Percentiles rank a stretch among this genome's conserved stretches.
phyloP scores from a whole-genome alignment of 2,113 vertebrate genomes.

The Anser brachyrhynchus region DNA sequence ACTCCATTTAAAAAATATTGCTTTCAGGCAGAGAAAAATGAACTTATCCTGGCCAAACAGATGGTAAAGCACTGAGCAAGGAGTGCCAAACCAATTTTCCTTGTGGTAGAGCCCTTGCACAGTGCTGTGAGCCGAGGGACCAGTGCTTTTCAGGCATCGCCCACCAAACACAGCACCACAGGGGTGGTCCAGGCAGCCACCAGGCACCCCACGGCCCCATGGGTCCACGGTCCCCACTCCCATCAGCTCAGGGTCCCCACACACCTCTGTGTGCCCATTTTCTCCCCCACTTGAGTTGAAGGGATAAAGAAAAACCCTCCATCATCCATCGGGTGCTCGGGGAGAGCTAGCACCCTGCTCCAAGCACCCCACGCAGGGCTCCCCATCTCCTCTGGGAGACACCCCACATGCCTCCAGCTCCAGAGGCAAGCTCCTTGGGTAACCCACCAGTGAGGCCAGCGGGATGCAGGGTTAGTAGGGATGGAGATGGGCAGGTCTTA shows the following conservation, averaged over 20 bases:
- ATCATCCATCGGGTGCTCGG: rapidly evolving
- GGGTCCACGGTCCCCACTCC: background rate
- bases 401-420: background rate
- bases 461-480: background rate
- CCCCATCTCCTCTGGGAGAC: too few species aligned
- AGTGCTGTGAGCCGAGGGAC: background rate
- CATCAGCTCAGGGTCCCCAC: background rate
- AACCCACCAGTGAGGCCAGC: background rate
- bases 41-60: background rate
- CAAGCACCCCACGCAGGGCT: background rate
- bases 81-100: background rate
- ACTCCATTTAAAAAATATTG: background rate
- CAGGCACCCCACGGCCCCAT: rapidly evolving
- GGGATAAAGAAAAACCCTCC: background rate
- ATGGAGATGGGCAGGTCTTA: background rate
- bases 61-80: background rate
- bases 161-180: background rate
- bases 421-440: background rate
- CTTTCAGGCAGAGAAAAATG: background rate
- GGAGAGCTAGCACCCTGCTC: background rate
- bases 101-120: background rate
- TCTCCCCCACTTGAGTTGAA: background rate
- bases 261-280: rapidly evolving
- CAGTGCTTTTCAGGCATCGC: background rate
- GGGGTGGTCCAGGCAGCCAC: background rate